Evolutionary conservation across 2,797 vertebrate species (phyloP).

Genomic region (Diceros bicornis): DNA sequence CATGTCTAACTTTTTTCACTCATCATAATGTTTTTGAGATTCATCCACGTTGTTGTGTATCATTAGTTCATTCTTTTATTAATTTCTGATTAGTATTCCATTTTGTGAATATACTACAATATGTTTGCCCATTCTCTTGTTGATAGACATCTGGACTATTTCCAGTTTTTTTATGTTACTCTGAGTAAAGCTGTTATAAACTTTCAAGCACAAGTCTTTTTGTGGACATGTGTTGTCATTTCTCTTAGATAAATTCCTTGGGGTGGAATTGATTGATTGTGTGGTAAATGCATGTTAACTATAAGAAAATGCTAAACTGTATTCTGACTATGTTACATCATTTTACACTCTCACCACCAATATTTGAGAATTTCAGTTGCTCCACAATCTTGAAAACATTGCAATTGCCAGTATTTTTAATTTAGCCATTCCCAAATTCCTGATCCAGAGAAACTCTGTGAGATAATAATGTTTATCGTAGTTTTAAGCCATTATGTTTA

Average conservation of each 20-base stretch:
- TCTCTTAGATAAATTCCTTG: conserved; percentile 6
- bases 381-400: conserved; percentile 21
- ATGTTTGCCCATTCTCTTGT: not conserved
- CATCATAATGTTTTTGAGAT: not conserved
- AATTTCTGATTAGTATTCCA: not conserved
- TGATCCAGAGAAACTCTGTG: not conserved
- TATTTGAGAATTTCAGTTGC: not conserved
- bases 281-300: not conserved
- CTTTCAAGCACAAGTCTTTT: conserved; percentile 26
- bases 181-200: conserved; percentile 37
- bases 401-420: not conserved
- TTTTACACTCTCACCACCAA: not conserved
- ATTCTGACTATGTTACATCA: not conserved
- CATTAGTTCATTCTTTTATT: conserved; percentile 41
- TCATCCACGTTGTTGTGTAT: not conserved
- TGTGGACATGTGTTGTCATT: not conserved
- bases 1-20: not conserved
- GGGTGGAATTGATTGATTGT: not conserved
- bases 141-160: not conserved
- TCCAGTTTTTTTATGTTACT: conserved; percentile 20
- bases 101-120: not conserved
- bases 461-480: not conserved
- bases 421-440: not conserved
- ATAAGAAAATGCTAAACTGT: not conserved
- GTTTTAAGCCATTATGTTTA: not conserved